Percentiles rank a stretch among this genome's conserved stretches.
These are phyloP conservation scores for Antechinus stuartii DNA, from an alignment of 2,113 vertebrate species.

Conservation along the genomic window DNA sequence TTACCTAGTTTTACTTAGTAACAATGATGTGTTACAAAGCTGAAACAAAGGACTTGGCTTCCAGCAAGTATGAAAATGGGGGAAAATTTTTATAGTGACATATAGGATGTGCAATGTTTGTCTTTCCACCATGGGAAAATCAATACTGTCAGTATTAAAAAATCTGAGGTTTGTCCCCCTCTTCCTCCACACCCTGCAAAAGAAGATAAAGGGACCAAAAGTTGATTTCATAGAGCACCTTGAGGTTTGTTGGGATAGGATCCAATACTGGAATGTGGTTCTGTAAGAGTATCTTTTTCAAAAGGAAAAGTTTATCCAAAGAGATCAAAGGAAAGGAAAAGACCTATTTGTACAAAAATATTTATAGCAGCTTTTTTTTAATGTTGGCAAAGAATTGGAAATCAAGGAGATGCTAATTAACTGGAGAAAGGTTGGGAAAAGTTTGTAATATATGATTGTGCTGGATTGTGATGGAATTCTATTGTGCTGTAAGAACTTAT, in stretches of 20 bases:
- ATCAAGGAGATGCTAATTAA: neutral
- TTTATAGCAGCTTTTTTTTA: neutral
- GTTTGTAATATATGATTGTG: neutral
- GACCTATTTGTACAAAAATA: neutral
- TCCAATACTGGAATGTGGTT: neutral
- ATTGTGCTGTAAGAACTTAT: neutral
- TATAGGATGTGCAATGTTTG: neutral
- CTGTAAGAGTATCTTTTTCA: neutral
- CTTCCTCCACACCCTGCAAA: neutral
- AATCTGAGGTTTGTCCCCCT: neutral
- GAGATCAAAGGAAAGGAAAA: neutral
- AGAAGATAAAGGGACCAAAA: neutral
- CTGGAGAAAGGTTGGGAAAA: neutral
- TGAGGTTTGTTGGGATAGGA: neutral
- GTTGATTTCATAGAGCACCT: neutral
- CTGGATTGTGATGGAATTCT: neutral
- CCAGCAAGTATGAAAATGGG: neutral
- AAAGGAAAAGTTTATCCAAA: neutral
- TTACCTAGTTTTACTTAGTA: neutral
- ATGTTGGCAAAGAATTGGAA: neutral
- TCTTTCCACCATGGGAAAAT: neutral
- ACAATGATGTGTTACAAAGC: neutral
- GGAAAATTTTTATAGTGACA: neutral
- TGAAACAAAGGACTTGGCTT: neutral
- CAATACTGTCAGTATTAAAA: neutral